Conservation (phyloP, 2,888 invertebrate genomes). For the Entomobrya multifasciata region DNA sequence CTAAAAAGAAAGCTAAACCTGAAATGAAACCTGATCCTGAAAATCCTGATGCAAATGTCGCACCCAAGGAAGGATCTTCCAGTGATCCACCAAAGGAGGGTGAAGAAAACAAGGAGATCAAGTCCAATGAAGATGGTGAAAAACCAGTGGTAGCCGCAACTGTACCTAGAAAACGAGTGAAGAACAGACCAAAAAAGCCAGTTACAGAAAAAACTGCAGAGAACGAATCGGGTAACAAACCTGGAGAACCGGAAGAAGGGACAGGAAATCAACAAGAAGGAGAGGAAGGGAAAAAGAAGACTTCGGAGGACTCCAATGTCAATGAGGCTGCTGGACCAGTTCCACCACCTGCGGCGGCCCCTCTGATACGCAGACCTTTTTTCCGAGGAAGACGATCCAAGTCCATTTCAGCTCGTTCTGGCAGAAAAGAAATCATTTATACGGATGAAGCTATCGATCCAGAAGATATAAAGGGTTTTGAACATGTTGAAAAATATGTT, state of each 20-base stretch:
- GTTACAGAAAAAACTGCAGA: neutral
- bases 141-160: neutral
- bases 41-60: neutral
- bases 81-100: neutral
- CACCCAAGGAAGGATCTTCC: neutral
- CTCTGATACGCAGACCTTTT: conserved; percentile 18
- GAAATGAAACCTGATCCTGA: neutral
- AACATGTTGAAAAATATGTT: conserved; percentile 57
- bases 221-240: neutral
- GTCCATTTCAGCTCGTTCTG: conserved; percentile 36
- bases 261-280: neutral
- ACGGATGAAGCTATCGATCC: conserved; percentile 59
- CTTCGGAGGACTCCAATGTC: neutral
- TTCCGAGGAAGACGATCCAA: conserved; percentile 58
- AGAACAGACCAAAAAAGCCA: conserved; percentile 21
- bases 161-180: neutral
- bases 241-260: neutral
- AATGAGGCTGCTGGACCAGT: neutral
- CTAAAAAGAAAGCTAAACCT: conserved; percentile 21
- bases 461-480: conserved; percentile 61
- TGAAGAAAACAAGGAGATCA: neutral
- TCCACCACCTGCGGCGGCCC: neutral
- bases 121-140: neutral
- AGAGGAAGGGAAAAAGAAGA: neutral
- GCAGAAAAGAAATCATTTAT: conserved; percentile 55